phyloP scores from a whole-genome alignment of 53 echinoderm and acorn worm genomes.

The Echinometra lucunter region DNA sequence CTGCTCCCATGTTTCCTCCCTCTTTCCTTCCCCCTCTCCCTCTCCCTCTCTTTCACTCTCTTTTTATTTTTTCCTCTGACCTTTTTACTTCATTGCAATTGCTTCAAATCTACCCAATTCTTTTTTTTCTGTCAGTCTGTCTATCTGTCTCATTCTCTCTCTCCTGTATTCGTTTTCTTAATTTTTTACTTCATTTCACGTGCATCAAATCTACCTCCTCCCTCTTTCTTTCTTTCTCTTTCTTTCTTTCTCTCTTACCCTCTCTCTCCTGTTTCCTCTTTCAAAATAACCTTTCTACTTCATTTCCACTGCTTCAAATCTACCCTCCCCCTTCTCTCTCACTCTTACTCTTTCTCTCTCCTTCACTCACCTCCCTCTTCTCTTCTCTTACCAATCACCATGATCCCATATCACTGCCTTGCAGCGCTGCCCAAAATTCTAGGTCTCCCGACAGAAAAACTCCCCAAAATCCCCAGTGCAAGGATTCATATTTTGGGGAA shows the following conservation, averaged over 20 bases:
- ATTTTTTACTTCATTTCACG: neutral
- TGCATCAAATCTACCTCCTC: neutral
- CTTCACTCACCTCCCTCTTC: neutral
- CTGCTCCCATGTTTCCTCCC: neutral
- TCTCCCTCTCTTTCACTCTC: neutral
- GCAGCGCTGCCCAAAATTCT: conserved; percentile 8
- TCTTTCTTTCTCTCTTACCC: neutral
- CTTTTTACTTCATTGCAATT: neutral
- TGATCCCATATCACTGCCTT: neutral
- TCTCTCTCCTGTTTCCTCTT: neutral
- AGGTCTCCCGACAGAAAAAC: neutral
- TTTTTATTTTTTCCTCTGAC: neutral
- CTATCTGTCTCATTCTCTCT: neutral
- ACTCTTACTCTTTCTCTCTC: neutral
- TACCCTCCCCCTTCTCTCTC: neutral
- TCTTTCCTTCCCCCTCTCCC: neutral
- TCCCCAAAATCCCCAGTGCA: neutral
- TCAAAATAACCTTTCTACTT: too few relatives aligned
- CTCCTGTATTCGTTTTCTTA: neutral
- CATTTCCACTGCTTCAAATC: too few relatives aligned
- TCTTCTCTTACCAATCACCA: neutral
- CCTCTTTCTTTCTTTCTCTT: neutral
- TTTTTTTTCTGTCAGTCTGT: neutral
- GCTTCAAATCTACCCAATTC: too few relatives aligned
- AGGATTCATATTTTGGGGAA: neutral